Evolutionary conservation across 92 coral and sea anemone species (phyloP).

Genomic region (Phenganax marumi): DNA sequence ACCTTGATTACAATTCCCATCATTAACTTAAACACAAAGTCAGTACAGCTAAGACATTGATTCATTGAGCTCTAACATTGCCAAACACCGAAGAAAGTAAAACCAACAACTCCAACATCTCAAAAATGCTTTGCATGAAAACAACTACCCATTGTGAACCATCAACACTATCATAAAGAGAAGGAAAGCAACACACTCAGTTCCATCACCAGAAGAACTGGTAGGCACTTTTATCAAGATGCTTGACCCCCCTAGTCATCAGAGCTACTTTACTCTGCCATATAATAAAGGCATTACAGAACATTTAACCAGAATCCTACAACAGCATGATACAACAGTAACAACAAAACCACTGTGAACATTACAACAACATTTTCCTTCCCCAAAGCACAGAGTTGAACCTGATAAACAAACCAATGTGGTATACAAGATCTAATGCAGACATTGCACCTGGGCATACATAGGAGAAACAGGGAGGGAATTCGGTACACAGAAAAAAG

Average conservation of each 20-base stretch:
- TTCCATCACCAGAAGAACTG: neutral
- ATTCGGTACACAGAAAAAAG: neutral
- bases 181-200: neutral
- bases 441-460: neutral
- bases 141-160: neutral
- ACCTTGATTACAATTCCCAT: neutral
- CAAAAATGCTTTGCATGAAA: neutral
- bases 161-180: neutral
- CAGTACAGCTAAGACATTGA: neutral
- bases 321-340: neutral
- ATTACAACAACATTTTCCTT: neutral
- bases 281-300: neutral
- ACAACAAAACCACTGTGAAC: neutral
- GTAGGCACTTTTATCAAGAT: neutral
- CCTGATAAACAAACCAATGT: neutral
- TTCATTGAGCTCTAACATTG: neutral
- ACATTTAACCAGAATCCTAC: constrained; percentile 7
- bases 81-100: neutral
- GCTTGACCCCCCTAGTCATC: neutral
- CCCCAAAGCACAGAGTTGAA: constrained; percentile 7
- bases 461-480: constrained; percentile 8
- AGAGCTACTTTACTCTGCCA: neutral
- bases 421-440: neutral
- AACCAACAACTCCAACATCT: too few relatives aligned
- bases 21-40: neutral